Evolutionary conservation across 1,140 invertebrate genomes (phyloP).

Genomic region (Apis laboriosa): DNA sequence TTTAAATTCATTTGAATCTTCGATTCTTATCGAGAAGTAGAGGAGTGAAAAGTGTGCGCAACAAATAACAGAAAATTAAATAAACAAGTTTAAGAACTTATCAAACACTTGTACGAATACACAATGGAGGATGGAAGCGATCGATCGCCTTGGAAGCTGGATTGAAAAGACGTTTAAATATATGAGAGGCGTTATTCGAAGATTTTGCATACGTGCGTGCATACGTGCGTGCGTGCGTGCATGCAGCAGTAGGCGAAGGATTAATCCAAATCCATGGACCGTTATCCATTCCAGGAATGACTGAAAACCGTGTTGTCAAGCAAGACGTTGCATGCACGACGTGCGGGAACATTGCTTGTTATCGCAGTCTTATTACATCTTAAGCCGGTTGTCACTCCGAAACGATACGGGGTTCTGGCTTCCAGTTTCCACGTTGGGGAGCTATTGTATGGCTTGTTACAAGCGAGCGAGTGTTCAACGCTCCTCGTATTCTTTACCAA

Average conservation of each 20-base stretch:
- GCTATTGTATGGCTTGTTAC: slow-evolving; percentile 5
- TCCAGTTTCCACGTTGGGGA: not conserved
- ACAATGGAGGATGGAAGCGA: not conserved
- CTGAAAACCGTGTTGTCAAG: slow-evolving; percentile 36
- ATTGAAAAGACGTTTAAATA: not conserved
- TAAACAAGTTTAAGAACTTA: too few relatives aligned
- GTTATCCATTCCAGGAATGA: slow-evolving; percentile 17
- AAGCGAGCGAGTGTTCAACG: not conserved
- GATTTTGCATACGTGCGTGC: not conserved
- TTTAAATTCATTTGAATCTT: too few relatives aligned
- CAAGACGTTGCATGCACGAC: not conserved
- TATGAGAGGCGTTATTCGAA: not conserved
- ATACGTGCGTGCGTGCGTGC: slow-evolving; percentile 40
- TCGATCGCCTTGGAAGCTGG: not conserved
- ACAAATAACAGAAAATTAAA: too few relatives aligned
- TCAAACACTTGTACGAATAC: not conserved
- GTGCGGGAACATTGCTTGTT: slow-evolving; percentile 23
- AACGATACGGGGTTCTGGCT: slow-evolving; percentile 52
- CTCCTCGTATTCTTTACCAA: slow-evolving; percentile 23
- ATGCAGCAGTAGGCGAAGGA: not conserved
- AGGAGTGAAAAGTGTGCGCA: too few relatives aligned
- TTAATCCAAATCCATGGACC: slow-evolving; percentile 27
- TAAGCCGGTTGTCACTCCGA: slow-evolving; percentile 48
- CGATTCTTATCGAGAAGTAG: too few relatives aligned
- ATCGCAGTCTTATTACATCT: slow-evolving; percentile 60